A percentile compares a stretch with the other conserved stretches of the same genome.
Evolutionary conservation across 2,113 vertebrate species (phyloP).

Genomic region (Cercopithecus mona): DNA sequence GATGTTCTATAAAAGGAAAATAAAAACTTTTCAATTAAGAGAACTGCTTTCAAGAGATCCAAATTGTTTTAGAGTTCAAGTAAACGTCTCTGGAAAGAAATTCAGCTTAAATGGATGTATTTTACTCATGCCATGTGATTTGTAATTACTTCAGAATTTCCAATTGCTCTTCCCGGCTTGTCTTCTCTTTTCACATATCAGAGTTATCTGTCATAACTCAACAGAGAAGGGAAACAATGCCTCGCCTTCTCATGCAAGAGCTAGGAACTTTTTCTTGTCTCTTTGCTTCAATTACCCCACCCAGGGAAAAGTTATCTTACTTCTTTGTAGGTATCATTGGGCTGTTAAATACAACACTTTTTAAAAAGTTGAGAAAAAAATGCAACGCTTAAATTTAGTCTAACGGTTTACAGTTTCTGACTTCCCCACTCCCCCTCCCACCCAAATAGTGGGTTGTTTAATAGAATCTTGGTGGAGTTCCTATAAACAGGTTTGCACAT

Average conservation of each 20-base stretch:
- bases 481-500: neutral
- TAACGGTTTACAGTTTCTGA: neutral
- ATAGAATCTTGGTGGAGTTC: neutral
- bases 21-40: constrained; percentile 20
- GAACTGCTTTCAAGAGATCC: constrained; percentile 20
- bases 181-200: neutral
- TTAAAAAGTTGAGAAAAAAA: neutral
- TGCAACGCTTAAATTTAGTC: neutral
- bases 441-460: neutral
- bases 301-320: neutral
- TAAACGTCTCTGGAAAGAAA: neutral
- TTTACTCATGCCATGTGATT: neutral
- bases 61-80: constrained; percentile 44
- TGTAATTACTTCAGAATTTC: neutral
- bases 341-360: neutral
- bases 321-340: neutral
- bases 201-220: neutral
- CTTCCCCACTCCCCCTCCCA: neutral
- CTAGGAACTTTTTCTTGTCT: neutral
- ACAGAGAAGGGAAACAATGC: neutral
- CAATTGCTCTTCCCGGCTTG: neutral
- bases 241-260: neutral
- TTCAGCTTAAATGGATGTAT: neutral
- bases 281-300: neutral
- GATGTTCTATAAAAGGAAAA: neutral